phyloP scores from a whole-genome alignment of 2,888 invertebrate genomes.

The Serrognathus titanus region DNA sequence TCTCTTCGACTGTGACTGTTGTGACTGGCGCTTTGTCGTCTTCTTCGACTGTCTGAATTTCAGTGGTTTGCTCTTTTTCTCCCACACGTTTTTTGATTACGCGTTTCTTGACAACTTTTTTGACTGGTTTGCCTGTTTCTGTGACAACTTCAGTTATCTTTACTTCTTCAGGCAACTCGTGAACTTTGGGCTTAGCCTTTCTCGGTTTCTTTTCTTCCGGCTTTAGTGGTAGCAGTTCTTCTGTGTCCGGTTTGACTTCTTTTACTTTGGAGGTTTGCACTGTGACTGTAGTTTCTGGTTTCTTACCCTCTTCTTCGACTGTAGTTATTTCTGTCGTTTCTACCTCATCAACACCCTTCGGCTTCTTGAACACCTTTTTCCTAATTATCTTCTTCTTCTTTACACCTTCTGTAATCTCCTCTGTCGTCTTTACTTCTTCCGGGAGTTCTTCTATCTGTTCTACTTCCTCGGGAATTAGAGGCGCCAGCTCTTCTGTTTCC shows the following conservation, averaged over 20 bases:
- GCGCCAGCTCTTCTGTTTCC: constrained; percentile 16
- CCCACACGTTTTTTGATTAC: constrained; percentile 37
- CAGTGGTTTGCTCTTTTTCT: constrained; percentile 24
- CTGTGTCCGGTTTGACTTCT: constrained; percentile 21
- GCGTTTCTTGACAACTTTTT: constrained; percentile 30
- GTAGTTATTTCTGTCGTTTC: constrained; percentile 40
- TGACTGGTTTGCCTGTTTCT: constrained; percentile 21
- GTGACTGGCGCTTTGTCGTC: constrained; percentile 30
- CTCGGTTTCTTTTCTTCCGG: constrained; percentile 32
- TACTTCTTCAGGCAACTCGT: constrained; percentile 32
- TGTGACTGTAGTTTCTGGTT: constrained; percentile 34
- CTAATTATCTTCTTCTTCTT: constrained; percentile 37
- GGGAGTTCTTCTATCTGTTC: constrained; percentile 35
- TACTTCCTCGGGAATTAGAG: constrained; percentile 25
- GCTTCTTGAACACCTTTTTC: constrained; percentile 41
- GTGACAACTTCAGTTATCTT: constrained; percentile 23
- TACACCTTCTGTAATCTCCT: constrained; percentile 32
- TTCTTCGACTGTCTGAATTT: constrained; percentile 26
- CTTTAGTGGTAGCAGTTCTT: constrained; percentile 41
- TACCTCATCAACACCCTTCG: constrained; percentile 40
- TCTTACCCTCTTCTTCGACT: constrained; percentile 35
- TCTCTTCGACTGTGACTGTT: constrained; percentile 34
- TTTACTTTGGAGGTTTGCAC: constrained; percentile 29
- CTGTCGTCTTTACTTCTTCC: constrained; percentile 42
- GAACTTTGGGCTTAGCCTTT: constrained; percentile 21